Evolutionary conservation across 2,113 vertebrate genomes (phyloP).

Genomic region (Pteropus alecto): DNA sequence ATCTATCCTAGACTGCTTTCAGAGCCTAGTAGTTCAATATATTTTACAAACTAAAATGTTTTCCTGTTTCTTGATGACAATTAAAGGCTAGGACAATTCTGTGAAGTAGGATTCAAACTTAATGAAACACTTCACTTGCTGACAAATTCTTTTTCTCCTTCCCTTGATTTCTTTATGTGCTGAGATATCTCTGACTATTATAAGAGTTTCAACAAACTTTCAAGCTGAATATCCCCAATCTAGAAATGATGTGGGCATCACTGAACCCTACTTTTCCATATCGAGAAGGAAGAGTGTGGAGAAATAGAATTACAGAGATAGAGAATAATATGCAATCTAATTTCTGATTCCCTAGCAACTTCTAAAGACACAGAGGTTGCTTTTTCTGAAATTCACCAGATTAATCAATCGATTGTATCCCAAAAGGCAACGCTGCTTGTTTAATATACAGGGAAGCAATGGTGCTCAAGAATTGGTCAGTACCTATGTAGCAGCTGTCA

Average conservation of each 20-base stretch:
- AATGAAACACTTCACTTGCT: neutral
- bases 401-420: neutral
- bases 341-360: neutral
- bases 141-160: neutral
- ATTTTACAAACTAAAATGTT: neutral
- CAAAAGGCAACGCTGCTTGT: neutral
- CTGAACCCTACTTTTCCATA: neutral
- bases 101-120: neutral
- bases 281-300: neutral
- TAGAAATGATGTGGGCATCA: neutral
- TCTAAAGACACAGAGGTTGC: neutral
- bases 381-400: constrained; percentile 5
- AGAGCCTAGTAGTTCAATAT: neutral
- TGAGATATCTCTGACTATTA: neutral
- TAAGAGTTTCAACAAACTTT: neutral
- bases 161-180: neutral
- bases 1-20: neutral
- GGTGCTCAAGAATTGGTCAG: neutral
- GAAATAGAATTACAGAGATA: neutral
- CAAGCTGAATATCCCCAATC: neutral
- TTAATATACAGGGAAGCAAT: neutral
- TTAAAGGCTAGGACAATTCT: neutral
- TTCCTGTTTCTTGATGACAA: neutral
- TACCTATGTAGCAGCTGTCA: neutral
- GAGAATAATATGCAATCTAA: neutral